Percentiles rank a stretch among this genome's conserved stretches.
Conservation (phyloP, 1,140 invertebrate species). For the Whitmania pigra region DNA sequence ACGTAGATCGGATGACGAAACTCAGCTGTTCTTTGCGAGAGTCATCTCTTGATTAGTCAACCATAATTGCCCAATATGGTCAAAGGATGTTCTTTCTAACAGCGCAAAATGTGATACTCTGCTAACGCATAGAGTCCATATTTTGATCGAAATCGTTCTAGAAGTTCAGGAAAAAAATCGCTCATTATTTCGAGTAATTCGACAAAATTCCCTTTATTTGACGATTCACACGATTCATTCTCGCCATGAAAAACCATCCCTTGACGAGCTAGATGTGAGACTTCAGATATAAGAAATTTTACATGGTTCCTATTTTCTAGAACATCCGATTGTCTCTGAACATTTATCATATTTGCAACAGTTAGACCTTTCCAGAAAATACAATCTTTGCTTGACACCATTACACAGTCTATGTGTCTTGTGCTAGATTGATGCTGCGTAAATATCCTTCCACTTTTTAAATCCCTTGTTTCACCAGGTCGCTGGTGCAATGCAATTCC, state of each 20-base stretch:
- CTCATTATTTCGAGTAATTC: background rate
- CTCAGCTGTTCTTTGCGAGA: background rate
- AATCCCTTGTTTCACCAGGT: constrained; percentile 4
- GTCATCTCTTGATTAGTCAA: background rate
- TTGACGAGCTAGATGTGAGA: background rate
- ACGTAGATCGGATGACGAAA: constrained; percentile 8
- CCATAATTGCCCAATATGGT: background rate
- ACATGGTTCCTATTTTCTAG: background rate
- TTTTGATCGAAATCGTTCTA: background rate
- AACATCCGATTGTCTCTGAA: background rate
- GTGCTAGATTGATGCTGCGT: background rate
- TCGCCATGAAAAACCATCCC: background rate
- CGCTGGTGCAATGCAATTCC: no score
- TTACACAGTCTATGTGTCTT: background rate
- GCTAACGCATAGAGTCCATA: background rate
- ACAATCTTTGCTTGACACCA: background rate
- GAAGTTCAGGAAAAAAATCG: background rate
- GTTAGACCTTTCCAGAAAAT: background rate
- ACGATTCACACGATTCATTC: constrained; percentile 1
- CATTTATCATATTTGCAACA: background rate
- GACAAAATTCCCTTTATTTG: background rate
- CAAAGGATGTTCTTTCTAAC: background rate
- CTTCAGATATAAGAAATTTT: background rate
- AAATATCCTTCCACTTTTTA: background rate
- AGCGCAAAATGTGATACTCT: background rate